These are phyloP conservation scores for Cladorhizidae sp. DNA, from an alignment of 37 sponge, comb jelly and placozoan species.

Conservation along the genomic window DNA sequence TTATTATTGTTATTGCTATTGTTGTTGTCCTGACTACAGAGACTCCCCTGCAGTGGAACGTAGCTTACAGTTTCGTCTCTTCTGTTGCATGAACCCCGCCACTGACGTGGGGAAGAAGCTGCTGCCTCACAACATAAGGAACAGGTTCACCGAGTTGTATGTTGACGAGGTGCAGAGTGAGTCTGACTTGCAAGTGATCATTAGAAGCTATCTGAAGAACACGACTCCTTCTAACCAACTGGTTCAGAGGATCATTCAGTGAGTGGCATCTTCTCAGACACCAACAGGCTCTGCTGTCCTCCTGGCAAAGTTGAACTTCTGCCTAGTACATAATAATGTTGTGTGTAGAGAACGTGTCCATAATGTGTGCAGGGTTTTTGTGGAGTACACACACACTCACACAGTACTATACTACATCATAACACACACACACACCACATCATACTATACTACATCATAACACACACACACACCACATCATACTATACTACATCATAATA, in stretches of 20 bases:
- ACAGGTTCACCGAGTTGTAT: conserved; percentile 92
- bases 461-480: too few relatives aligned
- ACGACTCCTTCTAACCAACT: conserved; percentile 4
- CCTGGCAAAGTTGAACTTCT: too few relatives aligned
- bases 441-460: too few relatives aligned
- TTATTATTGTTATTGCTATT: not conserved
- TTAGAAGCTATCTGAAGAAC: conserved; percentile 73
- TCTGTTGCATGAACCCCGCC: conserved; percentile 98
- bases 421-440: too few relatives aligned
- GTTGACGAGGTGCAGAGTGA: conserved; percentile 78
- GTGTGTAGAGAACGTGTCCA: too few relatives aligned
- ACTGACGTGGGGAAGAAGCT: conserved; percentile 93
- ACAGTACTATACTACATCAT: too few relatives aligned
- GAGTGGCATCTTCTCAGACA: too few relatives aligned
- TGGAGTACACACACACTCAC: too few relatives aligned
- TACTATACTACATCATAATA: too few relatives aligned
- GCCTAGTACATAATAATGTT: too few relatives aligned
- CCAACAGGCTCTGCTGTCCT: too few relatives aligned
- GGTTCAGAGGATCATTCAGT: conserved; percentile 71
- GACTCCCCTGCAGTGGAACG: conserved; percentile 69
- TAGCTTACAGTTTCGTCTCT: conserved; percentile 79
- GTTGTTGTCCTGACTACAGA: conserved; percentile 20
- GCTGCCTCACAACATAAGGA: conserved; percentile 86
- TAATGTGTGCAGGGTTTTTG: too few relatives aligned
- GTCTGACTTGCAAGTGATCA: conserved; percentile 71